A percentile compares a stretch with the other conserved stretches of the same genome.
Evolutionary conservation across 2,113 vertebrate species (phyloP).

Genomic region (Tor tambroides): DNA sequence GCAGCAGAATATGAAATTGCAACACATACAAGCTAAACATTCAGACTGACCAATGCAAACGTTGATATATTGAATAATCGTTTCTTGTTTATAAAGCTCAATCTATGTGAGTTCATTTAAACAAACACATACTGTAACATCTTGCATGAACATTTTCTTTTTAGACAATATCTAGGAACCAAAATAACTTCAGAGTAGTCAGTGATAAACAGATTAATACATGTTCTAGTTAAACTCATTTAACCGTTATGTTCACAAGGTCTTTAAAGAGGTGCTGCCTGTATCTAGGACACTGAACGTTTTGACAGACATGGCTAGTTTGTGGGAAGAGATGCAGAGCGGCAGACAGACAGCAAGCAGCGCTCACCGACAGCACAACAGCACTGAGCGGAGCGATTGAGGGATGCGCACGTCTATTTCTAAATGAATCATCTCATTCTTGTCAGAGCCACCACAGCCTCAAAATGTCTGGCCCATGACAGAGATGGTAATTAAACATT

Average conservation of each 20-base stretch:
- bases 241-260: constrained; percentile 6
- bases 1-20: neutral
- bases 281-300: neutral
- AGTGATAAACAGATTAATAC: neutral
- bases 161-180: neutral
- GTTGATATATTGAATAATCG: neutral
- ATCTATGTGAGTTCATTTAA: neutral
- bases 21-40: neutral
- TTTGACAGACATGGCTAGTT: constrained; percentile 27
- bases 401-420: neutral
- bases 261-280: neutral
- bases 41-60: neutral
- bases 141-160: neutral
- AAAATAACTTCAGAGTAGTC: neutral
- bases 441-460: neutral
- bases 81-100: neutral
- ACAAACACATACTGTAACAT: neutral
- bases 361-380: neutral
- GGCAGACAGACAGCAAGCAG: neutral
- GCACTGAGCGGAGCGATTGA: neutral
- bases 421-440: neutral
- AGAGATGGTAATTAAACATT: constrained; percentile 9
- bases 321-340: neutral
- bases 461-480: neutral
- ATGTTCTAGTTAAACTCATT: neutral